Evolutionary conservation across 2,113 vertebrate species (phyloP).

Genomic region (Acanthisitta chloris): DNA sequence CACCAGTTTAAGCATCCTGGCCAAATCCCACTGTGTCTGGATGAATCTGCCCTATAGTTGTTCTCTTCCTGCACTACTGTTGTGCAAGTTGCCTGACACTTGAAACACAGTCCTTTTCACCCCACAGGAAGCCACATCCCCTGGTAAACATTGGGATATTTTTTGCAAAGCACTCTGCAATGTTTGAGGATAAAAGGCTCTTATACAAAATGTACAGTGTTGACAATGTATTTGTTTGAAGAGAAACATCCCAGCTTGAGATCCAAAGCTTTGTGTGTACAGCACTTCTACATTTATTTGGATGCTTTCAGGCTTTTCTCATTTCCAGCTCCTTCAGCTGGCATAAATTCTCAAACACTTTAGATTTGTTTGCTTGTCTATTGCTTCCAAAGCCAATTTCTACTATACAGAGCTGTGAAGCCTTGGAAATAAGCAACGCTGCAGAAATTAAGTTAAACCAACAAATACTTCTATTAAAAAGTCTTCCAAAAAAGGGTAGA

Average conservation of each 20-base stretch:
- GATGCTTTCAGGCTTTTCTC: conserved; percentile 47
- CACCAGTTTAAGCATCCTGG: neutral
- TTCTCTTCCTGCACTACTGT: neutral
- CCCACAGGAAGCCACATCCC: neutral
- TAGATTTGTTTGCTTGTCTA: conserved; percentile 35
- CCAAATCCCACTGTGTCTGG: neutral
- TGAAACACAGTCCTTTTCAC: neutral
- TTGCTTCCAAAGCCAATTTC: neutral
- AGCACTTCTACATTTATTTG: conserved; percentile 26
- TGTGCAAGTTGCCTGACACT: neutral
- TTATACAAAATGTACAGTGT: conserved; percentile 30
- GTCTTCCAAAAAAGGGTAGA: neutral
- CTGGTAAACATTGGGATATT: neutral
- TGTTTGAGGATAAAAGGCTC: conserved; percentile 18
- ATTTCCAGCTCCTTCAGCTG: conserved; percentile 24
- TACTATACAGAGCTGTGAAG: neutral
- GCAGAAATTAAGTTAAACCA: conserved; percentile 14
- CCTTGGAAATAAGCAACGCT: conserved; percentile 16
- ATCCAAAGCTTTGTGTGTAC: conserved; percentile 15
- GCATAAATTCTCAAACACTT: conserved; percentile 35
- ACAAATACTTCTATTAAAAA: neutral
- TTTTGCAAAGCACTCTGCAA: conserved; percentile 1
- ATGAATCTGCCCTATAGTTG: neutral
- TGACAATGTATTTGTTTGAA: conserved; percentile 40
- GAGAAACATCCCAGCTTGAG: conserved; percentile 38